phyloP scores from a whole-genome alignment of 2,888 invertebrate species.

The Mesochorus sp. region DNA sequence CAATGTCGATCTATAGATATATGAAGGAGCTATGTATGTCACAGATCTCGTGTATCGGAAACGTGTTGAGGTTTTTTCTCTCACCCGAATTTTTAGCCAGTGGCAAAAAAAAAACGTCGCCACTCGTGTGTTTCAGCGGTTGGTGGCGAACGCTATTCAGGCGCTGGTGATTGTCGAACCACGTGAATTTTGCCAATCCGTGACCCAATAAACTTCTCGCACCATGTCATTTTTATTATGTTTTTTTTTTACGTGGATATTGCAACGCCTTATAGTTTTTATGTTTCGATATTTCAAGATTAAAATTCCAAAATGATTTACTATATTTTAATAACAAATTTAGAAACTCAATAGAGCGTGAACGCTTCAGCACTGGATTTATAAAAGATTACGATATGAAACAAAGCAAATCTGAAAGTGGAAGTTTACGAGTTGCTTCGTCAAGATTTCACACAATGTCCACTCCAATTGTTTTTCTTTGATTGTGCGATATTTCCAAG shows the following conservation, averaged over 20 bases:
- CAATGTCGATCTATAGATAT: slow-evolving; percentile 17
- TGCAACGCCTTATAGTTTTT: not conserved
- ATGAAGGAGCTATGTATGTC: not conserved
- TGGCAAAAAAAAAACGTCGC: slow-evolving; percentile 11
- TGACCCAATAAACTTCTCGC: slow-evolving; percentile 47
- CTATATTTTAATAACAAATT: too few species aligned
- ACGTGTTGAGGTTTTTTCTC: slow-evolving; percentile 22
- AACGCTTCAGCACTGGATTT: too few species aligned
- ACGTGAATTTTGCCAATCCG: slow-evolving; percentile 39
- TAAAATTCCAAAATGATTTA: too few species aligned
- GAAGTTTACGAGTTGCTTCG: too few species aligned
- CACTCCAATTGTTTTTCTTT: too few species aligned
- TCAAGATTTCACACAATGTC: too few species aligned
- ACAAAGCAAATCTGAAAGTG: too few species aligned
- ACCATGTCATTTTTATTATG: slow-evolving; percentile 8
- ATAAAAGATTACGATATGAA: too few species aligned
- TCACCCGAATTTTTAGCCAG: slow-evolving; percentile 23
- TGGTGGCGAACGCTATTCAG: slow-evolving; percentile 14
- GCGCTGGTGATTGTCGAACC: slow-evolving; percentile 23
- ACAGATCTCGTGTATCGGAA: slow-evolving; percentile 24
- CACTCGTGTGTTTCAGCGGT: slow-evolving; percentile 20
- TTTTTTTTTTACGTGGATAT: not conserved
- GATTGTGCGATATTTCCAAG: too few species aligned
- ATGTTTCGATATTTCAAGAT: too few species aligned
- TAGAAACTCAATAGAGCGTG: too few species aligned